Evolutionary conservation across 2,888 invertebrate genomes (phyloP).

Genomic region (Lordiphosa andalusiaca): DNA sequence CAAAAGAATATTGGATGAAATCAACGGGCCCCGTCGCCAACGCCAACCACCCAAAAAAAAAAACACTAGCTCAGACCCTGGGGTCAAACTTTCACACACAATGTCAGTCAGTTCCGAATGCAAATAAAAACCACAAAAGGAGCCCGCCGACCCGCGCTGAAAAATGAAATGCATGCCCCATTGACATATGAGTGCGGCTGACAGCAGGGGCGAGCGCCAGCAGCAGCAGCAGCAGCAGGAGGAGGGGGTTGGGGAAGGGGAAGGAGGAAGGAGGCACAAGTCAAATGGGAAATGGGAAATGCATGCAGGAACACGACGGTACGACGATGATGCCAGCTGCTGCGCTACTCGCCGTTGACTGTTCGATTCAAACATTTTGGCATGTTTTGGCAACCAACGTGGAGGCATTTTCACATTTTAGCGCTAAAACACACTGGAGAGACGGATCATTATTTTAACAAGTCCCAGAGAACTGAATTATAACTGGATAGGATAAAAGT

Average conservation of each 20-base stretch:
- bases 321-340: conserved; percentile 7
- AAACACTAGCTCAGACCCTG: conserved; percentile 2
- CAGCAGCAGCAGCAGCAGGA: not conserved
- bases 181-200: conserved; percentile 41
- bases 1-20: conserved; percentile 29
- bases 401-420: conserved; percentile 35
- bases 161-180: conserved; percentile 33
- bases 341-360: conserved; percentile 31
- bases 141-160: not conserved
- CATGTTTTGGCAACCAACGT: conserved; percentile 40
- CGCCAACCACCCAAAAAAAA: not conserved
- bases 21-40: not conserved
- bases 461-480: not conserved
- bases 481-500: too few relatives aligned
- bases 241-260: not conserved
- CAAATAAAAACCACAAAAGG: conserved; percentile 36
- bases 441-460: too few relatives aligned
- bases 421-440: not conserved
- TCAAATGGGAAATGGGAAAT: conserved; percentile 36
- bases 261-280: not conserved
- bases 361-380: conserved; percentile 58
- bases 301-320: conserved; percentile 32
- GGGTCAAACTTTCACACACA: conserved; percentile 36
- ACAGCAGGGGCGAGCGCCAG: conserved; percentile 1
- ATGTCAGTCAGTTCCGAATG: conserved; percentile 32